Percentiles rank a stretch among this genome's conserved stretches.
These are phyloP conservation scores for Cotesia congregata DNA, from an alignment of 2,888 invertebrate species.

Conservation along the genomic window DNA sequence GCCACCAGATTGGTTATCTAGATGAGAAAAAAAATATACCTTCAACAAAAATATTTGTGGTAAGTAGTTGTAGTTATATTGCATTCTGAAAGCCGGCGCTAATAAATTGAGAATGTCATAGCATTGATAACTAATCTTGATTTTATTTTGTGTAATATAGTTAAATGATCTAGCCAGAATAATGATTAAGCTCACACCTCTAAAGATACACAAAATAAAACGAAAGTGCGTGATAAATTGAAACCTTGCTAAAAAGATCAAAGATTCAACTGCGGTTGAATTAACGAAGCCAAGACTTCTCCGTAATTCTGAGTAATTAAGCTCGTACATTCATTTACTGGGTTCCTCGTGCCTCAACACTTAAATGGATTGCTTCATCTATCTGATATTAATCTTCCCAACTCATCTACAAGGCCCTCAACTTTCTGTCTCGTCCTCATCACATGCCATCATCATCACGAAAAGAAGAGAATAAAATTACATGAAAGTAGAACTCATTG, in stretches of 20 bases:
- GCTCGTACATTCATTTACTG: conserved; percentile 51
- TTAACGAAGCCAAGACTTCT: conserved; percentile 44
- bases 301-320: conserved; percentile 62
- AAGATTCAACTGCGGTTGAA: conserved; percentile 36
- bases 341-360: conserved; percentile 28
- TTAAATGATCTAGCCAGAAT: background rate
- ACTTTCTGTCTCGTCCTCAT: conserved; percentile 31
- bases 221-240: conserved; percentile 7
- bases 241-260: conserved; percentile 21
- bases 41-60: too few species aligned
- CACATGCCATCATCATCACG: background rate
- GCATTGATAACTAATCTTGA: too few species aligned
- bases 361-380: conserved; percentile 60
- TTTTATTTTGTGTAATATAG: too few species aligned
- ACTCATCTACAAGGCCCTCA: conserved; percentile 52
- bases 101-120: too few species aligned
- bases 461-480: conserved; percentile 11
- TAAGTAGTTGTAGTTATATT: too few species aligned
- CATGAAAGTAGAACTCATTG: conserved; percentile 20
- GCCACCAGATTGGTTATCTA: too few species aligned
- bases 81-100: too few species aligned
- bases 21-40: too few species aligned
- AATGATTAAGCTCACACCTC: conserved; percentile 32
- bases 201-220: conserved; percentile 33
- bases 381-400: conserved; percentile 62